Conservation (phyloP, 2,113 vertebrate genomes). For the Pimephales promelas region DNA sequence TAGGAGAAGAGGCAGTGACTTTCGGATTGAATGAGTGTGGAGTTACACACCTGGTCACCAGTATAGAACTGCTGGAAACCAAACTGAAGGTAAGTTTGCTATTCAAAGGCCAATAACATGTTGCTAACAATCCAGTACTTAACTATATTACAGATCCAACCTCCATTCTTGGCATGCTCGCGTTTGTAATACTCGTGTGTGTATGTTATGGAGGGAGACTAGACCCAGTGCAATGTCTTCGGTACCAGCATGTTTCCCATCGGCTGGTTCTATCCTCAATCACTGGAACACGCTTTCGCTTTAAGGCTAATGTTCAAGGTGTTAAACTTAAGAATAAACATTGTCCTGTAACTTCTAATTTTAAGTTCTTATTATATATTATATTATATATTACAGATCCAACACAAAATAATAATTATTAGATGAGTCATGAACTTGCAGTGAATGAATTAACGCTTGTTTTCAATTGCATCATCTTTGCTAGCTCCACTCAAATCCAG, state of each 20-base stretch:
- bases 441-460: neutral
- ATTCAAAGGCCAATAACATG: neutral
- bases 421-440: no score
- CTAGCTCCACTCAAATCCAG: neutral
- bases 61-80: slow-evolving; percentile 87
- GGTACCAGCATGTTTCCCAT: slow-evolving; percentile 67
- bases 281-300: slow-evolving; percentile 50
- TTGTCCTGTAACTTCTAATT: neutral
- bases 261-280: slow-evolving; percentile 64
- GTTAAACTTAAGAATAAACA: neutral
- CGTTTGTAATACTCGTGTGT: slow-evolving; percentile 62
- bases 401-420: neutral
- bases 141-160: slow-evolving; percentile 38
- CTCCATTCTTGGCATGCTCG: slow-evolving; percentile 78
- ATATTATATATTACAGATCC: no score
- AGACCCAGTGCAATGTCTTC: slow-evolving; percentile 77
- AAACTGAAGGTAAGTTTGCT: slow-evolving; percentile 87
- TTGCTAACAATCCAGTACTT: neutral
- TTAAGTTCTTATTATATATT: neutral
- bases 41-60: slow-evolving; percentile 90
- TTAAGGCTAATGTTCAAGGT: neutral
- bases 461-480: neutral
- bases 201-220: slow-evolving; percentile 76
- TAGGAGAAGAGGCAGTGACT: slow-evolving; percentile 91
- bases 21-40: slow-evolving; percentile 92